Conservation (phyloP, 2,113 vertebrate species). For the Phyllostomus discolor region DNA sequence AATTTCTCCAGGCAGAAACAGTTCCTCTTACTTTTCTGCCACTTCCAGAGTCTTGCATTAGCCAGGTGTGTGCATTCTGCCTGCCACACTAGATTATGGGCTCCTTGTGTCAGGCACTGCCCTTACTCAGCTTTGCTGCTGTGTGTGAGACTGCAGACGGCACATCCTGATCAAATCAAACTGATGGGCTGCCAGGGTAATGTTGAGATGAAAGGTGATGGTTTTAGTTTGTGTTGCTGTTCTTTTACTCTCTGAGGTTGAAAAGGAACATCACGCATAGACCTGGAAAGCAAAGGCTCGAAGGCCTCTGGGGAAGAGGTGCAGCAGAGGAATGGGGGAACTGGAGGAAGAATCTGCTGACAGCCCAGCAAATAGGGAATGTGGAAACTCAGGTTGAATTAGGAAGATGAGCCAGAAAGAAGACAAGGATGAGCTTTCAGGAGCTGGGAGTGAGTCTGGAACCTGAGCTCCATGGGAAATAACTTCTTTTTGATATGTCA, state of each 20-base stretch:
- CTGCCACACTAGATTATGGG: too few species aligned
- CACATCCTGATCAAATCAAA: background rate
- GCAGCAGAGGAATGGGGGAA: background rate
- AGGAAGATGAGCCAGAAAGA: conserved; percentile 30
- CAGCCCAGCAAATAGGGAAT: background rate
- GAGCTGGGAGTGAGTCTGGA: background rate
- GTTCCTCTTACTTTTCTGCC: background rate
- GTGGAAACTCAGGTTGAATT: conserved; percentile 36
- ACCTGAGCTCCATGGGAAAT: background rate
- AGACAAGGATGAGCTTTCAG: conserved; percentile 28
- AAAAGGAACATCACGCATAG: background rate
- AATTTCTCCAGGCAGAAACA: background rate
- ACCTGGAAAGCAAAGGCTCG: background rate
- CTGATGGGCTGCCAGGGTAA: background rate
- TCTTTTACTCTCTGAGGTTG: background rate
- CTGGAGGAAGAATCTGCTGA: background rate
- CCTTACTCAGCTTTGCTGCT: background rate
- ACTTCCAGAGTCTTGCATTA: background rate
- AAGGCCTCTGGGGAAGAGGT: background rate
- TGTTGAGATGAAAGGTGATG: background rate
- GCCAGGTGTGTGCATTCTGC: background rate
- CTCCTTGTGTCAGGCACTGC: background rate
- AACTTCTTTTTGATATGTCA: background rate
- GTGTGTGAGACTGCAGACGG: background rate
- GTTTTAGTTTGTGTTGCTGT: background rate